phyloP scores from a whole-genome alignment of 2,797 vertebrate species.

The Anomalospiza imberbis region DNA sequence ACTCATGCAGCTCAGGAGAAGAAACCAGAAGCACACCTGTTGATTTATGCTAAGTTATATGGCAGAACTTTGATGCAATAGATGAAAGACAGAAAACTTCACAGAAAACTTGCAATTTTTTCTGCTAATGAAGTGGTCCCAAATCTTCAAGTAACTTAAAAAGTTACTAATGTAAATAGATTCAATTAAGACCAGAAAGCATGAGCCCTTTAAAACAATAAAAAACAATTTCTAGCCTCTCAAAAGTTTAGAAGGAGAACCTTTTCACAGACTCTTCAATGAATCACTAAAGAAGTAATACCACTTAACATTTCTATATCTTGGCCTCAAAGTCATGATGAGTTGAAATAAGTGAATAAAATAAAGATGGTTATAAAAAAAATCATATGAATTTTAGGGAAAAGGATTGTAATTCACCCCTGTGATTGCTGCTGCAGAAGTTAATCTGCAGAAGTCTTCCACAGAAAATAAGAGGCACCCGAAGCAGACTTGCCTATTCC shows the following conservation, averaged over 20 bases:
- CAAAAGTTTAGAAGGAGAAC: background rate
- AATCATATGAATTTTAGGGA: fast-evolving
- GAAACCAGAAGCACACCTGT: background rate
- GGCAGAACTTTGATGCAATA: background rate
- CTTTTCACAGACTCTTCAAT: background rate
- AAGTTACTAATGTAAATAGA: background rate
- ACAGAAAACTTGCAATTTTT: background rate
- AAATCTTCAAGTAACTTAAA: background rate
- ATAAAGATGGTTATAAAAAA: background rate
- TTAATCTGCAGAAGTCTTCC: background rate
- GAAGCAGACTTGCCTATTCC: background rate
- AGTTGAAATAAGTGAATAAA: background rate
- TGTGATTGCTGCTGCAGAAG: background rate
- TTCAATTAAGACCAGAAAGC: background rate
- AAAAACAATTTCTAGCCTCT: background rate
- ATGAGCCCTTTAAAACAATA: background rate
- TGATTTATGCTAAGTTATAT: background rate
- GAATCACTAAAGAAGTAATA: background rate
- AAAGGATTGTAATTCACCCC: background rate
- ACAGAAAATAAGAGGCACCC: background rate
- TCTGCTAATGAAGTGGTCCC: background rate
- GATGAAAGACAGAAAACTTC: background rate
- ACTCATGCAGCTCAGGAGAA: background rate
- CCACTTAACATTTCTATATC: background rate
- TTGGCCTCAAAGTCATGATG: background rate